Conservation (phyloP, 2,797 vertebrate species). For the Cossypha dichroa region DNA sequence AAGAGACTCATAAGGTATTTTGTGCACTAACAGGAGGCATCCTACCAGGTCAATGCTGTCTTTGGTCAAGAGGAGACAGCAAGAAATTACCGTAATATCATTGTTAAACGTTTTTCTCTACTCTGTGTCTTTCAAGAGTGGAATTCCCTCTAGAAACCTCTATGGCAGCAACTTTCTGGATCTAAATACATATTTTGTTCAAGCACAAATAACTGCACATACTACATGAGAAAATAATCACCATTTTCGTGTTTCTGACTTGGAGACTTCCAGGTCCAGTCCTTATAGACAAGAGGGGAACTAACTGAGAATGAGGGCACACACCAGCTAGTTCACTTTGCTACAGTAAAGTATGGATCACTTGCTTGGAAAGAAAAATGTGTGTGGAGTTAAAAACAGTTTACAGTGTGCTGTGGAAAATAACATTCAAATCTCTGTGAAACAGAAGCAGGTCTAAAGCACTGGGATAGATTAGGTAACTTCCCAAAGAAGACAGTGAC, state of each 20-base stretch:
- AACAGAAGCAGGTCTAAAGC: neutral
- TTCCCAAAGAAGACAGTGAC: neutral
- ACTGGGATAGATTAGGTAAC: neutral
- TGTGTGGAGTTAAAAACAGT: neutral
- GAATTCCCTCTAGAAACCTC: conserved; percentile 2
- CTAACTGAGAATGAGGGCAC: neutral
- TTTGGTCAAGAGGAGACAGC: neutral
- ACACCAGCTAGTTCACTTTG: neutral
- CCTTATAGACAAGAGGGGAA: neutral
- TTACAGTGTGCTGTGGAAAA: neutral
- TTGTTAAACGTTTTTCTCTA: neutral
- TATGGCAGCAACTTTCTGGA: neutral
- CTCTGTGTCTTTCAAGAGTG: neutral
- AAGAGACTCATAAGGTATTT: neutral
- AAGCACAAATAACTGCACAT: neutral
- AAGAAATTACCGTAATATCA: neutral
- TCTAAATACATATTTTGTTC: neutral
- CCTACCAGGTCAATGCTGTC: neutral
- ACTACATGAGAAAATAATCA: neutral
- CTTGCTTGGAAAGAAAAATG: neutral
- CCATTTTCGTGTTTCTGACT: neutral
- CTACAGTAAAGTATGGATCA: neutral
- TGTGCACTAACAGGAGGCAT: neutral
- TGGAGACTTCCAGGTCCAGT: neutral
- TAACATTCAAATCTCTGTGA: neutral